Evolutionary conservation across 2,797 vertebrate genomes (phyloP).

Genomic region (Trachops cirrhosus): DNA sequence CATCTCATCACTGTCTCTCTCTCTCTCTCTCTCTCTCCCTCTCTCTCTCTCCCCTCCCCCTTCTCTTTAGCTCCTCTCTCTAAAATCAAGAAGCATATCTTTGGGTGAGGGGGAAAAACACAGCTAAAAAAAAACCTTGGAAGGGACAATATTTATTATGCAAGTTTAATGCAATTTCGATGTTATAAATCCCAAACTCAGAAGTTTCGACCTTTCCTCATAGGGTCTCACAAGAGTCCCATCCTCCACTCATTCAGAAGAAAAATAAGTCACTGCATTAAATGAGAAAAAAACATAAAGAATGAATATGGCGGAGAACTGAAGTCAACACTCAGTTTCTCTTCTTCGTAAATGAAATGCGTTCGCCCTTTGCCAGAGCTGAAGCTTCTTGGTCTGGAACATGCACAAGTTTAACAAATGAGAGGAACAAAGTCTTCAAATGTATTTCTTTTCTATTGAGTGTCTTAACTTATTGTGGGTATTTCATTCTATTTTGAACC

Average conservation of each 20-base stretch:
- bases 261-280: neutral
- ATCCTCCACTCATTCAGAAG: neutral
- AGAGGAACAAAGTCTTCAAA: neutral
- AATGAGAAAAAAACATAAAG: neutral
- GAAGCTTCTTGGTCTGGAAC: neutral
- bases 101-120: too few species aligned
- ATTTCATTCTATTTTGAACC: neutral
- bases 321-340: neutral
- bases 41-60: too few species aligned
- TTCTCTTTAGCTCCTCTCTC: too few species aligned
- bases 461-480: too few species aligned
- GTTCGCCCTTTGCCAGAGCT: neutral
- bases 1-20: neutral
- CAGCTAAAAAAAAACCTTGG: neutral
- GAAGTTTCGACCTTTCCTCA: too few species aligned
- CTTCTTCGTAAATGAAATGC: neutral
- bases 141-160: neutral
- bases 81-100: too few species aligned
- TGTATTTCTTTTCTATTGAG: neutral
- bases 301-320: neutral
- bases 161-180: neutral
- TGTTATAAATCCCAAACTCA: neutral
- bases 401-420: rapidly evolving
- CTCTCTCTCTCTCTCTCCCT: too few species aligned
- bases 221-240: rapidly evolving